Percentiles rank a stretch among this genome's conserved stretches.
These are phyloP conservation scores for Drosophila imparisetae DNA, from an alignment of 2,888 invertebrate species.

Conservation along the genomic window DNA sequence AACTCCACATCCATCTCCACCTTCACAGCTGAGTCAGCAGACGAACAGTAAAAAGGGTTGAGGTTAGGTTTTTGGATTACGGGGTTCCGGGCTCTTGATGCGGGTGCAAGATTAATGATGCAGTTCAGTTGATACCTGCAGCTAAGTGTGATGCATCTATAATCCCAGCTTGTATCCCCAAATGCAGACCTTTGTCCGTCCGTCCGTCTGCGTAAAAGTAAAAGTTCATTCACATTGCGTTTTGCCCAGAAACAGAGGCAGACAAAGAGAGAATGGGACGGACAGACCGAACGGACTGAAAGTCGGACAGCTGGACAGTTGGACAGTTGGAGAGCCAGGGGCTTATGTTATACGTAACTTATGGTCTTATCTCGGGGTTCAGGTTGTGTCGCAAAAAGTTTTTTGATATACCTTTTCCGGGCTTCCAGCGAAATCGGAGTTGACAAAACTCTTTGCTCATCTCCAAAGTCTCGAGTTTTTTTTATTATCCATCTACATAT, in stretches of 20 bases:
- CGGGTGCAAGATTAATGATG: constrained; percentile 67
- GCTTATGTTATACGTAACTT: constrained; percentile 49
- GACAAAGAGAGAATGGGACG: constrained; percentile 8
- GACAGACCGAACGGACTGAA: not conserved
- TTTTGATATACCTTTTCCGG: constrained; percentile 42
- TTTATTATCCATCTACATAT: not conserved
- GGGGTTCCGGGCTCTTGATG: constrained; percentile 18
- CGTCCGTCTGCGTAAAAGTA: constrained; percentile 56
- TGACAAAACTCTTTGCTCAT: constrained; percentile 44
- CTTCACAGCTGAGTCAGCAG: constrained; percentile 59
- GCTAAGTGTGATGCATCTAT: constrained; percentile 43
- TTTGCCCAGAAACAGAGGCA: constrained; percentile 9
- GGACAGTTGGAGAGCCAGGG: constrained; percentile 9
- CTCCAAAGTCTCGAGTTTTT: not conserved
- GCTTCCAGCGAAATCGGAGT: constrained; percentile 49
- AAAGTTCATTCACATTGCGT: constrained; percentile 74
- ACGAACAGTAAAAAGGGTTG: constrained; percentile 14
- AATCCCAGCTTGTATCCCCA: constrained; percentile 1
- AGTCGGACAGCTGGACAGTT: constrained; percentile 2
- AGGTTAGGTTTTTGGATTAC: constrained; percentile 14
- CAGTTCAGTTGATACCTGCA: constrained; percentile 53
- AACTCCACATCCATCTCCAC: constrained; percentile 4
- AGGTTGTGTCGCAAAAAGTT: constrained; percentile 31
- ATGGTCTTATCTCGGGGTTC: constrained; percentile 47
- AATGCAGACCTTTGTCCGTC: not conserved